Evolutionary conservation across 1,140 invertebrate species (phyloP).

Genomic region (Cyclina sinensis): DNA sequence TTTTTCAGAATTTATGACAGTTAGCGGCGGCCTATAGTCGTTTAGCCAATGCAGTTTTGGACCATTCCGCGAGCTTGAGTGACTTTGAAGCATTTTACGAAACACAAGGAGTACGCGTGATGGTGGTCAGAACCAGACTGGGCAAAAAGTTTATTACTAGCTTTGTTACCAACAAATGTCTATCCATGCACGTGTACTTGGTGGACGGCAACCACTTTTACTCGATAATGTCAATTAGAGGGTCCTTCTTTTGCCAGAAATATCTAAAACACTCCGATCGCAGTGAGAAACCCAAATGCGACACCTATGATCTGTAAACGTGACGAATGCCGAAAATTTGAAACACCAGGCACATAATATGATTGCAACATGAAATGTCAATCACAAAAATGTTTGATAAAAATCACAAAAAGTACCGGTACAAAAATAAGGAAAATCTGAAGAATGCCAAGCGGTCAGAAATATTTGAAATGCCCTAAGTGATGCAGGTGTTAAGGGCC

Average conservation of each 20-base stretch:
- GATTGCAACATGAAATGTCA: slow-evolving; percentile 10
- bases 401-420: background rate
- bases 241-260: slow-evolving; percentile 15
- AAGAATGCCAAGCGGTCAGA: slow-evolving; percentile 7
- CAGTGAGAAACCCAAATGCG: background rate
- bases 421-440: slow-evolving; percentile 1
- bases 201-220: slow-evolving; percentile 12
- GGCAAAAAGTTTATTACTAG: slow-evolving; percentile 33
- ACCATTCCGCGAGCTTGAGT: background rate
- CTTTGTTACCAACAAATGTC: background rate
- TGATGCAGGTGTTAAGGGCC: slow-evolving; percentile 14
- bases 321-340: background rate
- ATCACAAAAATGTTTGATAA: slow-evolving; percentile 16
- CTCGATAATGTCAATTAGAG: background rate
- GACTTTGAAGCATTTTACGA: background rate
- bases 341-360: background rate
- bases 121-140: background rate
- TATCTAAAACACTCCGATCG: slow-evolving; percentile 22
- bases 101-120: background rate
- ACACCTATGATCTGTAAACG: slow-evolving; percentile 15
- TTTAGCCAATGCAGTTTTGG: background rate
- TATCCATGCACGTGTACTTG: slow-evolving; percentile 16
- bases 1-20: background rate
- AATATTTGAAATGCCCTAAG: slow-evolving; percentile 39
- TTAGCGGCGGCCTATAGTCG: slow-evolving; percentile 4